A percentile compares a stretch with the other conserved stretches of the same genome.
Conservation (phyloP, 2,797 vertebrate species). For the Babyrousa celebensis region DNA sequence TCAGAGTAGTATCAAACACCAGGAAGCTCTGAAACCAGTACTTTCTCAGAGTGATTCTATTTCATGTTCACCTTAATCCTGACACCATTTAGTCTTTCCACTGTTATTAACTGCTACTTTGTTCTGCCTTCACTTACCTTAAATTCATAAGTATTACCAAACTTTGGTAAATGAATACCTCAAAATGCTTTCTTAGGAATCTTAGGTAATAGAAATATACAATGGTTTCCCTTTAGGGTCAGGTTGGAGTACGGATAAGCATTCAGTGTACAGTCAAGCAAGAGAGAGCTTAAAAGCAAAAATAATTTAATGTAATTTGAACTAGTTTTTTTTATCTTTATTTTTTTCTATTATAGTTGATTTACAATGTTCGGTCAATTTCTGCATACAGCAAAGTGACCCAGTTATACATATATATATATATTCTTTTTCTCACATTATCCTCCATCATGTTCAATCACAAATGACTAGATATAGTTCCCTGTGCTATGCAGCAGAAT, state of each 20-base stretch:
- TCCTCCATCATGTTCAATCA: too few relatives aligned
- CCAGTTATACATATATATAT: too few relatives aligned
- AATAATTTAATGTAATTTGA: neutral
- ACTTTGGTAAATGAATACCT: conserved; percentile 13
- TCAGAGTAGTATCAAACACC: neutral
- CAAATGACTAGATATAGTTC: too few relatives aligned
- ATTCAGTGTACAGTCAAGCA: neutral
- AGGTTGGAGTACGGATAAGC: neutral
- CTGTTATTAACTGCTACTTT: neutral
- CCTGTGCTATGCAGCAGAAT: too few relatives aligned
- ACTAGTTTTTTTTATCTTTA: neutral
- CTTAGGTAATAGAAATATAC: neutral
- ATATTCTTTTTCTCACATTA: too few relatives aligned
- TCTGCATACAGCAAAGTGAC: too few relatives aligned
- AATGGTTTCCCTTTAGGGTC: neutral
- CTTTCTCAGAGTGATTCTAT: neutral
- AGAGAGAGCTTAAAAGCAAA: neutral
- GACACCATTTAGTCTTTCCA: neutral
- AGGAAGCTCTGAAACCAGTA: neutral
- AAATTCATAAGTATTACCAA: neutral
- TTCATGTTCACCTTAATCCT: neutral
- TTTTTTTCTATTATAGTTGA: too few relatives aligned
- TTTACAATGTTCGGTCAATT: too few relatives aligned
- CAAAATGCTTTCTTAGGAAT: neutral
- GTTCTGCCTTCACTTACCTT: conserved; percentile 13